Base-by-base conservation (phyloP, 2,888 invertebrate genomes). In the Oscheius sp. region DNA sequence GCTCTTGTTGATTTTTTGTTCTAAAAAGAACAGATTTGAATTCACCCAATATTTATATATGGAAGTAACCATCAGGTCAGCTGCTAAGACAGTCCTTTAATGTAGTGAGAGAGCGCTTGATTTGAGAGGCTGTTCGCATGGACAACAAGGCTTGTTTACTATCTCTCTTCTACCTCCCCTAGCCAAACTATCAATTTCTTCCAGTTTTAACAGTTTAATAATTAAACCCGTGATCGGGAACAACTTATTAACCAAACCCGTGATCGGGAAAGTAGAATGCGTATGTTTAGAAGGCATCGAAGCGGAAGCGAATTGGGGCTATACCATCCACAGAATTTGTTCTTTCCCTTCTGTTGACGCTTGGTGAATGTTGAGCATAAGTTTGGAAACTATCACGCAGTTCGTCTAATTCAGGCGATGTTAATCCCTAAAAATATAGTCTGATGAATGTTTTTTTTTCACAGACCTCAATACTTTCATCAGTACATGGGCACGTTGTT, bases 381-480 rank as follows among this genome's bases (percentile, higher is more conserved):
- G 80, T 73, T 33, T 78, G 77, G 64, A 80, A 80, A 14, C 75
- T 74, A 64, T 80, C 80, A 28, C 74, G 77, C 17, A 80, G 74
- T 59, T 80, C 80, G 68, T 80, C 80, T 63, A 80, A 73, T 70
- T 80, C 80, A 2, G 78, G 78, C 24, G 74, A 75, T 20, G 80
- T 78, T 24, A 80, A 50, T 9, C 77, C 78, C 72, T 77, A 54
- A 33, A 70, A 28, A 5, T 33, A 17, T 33, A 9, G 6, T 32
- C 36, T 20, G 24, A 6, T 14, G 14, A 22, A 9, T 38, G 30
- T 45, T 26, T 20, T 61, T 20, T 32, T 17, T 2, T 22, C 17
- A 5, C 44, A 6, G 20, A 70, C 73, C 65, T 72, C 74, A 0
- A 72, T 22, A 6, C 36, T 26, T 50, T 71, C 61, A 30, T 64